Base-by-base conservation (phyloP, 2,113 vertebrate genomes). In the Gopherus flavomarginatus region DNA sequence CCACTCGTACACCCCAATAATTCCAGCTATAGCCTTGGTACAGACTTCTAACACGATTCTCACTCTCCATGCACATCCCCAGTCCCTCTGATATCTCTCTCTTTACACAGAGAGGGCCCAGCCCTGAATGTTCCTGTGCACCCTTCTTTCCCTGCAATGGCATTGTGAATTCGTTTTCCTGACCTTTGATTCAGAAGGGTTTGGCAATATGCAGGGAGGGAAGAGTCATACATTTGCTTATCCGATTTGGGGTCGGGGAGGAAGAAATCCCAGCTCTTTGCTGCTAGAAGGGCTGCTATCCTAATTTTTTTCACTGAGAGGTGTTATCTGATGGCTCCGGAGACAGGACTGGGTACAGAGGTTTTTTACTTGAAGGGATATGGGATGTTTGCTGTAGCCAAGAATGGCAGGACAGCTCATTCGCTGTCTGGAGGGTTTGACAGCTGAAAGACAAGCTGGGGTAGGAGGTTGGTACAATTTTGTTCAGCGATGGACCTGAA, bases 111-210 rank as follows among this genome's bases (percentile, higher is more conserved):
- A 69, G 16, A 2, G n/a, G 27, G 54, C 11, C 81, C 44, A 79
- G 83, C 38, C 5, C 6, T 22, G 31, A 29, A 13, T 3, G 1
- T 3, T 38, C 2, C 3, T 27, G 13, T 5, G 24, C 1, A 26
- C 24, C 19, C 47, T 26, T 47, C 42, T 83, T 44, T 72, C 31
- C 17, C 22, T 10, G 19, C 49, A 84, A 26, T 3, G 50, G 27
- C 26, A 44, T 35, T 4, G 65, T 49, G 82, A 79, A 31, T 9
- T 87, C 16, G 35, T 81, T 89, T 44, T 6, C 4, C 27, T 35
- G 1, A 11, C 65, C 26, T 88, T 90, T 88, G 93, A 83, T 69
- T 57, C 19, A 8, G 44, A 57, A 31, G 56, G 75, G 86, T 62
- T 65, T 57, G 47, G 57, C 24, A 88, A 77, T 86, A 16, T 11